Conservation (phyloP, 2,113 vertebrate species). For the Elephas maximus region DNA sequence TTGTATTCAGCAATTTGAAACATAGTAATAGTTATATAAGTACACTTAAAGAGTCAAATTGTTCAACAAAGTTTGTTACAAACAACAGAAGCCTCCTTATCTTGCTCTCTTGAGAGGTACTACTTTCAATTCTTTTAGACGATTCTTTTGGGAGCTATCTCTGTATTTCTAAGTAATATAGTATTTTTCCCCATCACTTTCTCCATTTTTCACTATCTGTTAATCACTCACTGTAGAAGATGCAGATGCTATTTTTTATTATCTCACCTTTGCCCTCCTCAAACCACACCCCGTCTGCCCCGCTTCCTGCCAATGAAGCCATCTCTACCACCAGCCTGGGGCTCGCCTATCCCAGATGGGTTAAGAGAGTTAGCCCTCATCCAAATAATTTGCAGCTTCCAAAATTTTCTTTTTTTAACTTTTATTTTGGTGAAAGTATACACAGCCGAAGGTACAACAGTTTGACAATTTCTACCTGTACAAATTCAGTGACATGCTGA, state of each 20-base stretch:
- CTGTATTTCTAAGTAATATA: neutral
- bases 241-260: neutral
- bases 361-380: neutral
- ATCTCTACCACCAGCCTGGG: neutral
- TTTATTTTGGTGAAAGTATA: too few relatives aligned
- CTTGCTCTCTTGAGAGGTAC: neutral
- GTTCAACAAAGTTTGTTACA: neutral
- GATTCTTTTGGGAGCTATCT: neutral
- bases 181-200: neutral
- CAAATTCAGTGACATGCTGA: too few relatives aligned
- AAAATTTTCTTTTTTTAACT: neutral
- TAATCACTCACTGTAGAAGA: neutral
- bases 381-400: neutral
- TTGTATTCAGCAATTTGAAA: neutral
- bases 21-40: neutral
- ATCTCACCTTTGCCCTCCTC: neutral
- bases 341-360: neutral
- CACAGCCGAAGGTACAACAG: too few relatives aligned
- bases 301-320: neutral
- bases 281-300: neutral
- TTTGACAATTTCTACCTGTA: too few relatives aligned
- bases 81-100: neutral
- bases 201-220: neutral
- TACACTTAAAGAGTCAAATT: neutral
- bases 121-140: neutral